Percentiles rank a stretch among this genome's conserved stretches.
Evolutionary conservation across 2,888 invertebrate genomes (phyloP).

Genomic region (Seira sanloemensis): DNA sequence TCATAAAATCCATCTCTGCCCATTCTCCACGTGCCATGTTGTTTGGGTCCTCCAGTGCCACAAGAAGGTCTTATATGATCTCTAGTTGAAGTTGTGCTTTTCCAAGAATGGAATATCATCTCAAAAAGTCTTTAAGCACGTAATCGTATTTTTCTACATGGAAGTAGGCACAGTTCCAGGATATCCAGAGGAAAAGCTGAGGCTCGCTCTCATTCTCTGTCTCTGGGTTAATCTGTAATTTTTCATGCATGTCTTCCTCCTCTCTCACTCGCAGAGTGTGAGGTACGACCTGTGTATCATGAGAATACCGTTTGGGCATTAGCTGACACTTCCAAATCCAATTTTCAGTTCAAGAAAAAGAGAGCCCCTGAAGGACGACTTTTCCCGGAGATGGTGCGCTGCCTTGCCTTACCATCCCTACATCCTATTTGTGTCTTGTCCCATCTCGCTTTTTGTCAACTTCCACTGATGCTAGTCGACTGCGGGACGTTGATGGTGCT

Average conservation of each 20-base stretch:
- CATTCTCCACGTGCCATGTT: too few relatives aligned
- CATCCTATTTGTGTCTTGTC: not conserved
- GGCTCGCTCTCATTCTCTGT: too few relatives aligned
- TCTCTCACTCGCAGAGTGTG: not conserved
- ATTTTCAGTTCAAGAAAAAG: constrained; percentile 47
- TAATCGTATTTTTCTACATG: too few relatives aligned
- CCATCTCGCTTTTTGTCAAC: not conserved
- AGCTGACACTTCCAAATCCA: constrained; percentile 61
- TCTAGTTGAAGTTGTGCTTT: too few relatives aligned
- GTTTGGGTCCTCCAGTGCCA: too few relatives aligned
- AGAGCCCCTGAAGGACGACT: not conserved
- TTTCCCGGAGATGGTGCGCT: not conserved
- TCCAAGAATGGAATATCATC: too few relatives aligned
- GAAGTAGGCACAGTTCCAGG: too few relatives aligned
- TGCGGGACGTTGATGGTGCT: not conserved
- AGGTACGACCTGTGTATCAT: constrained; percentile 17
- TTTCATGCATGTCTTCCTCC: constrained; percentile 32
- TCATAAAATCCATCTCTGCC: too few relatives aligned
- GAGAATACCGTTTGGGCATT: constrained; percentile 42
- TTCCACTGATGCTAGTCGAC: not conserved
- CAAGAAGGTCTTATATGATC: too few relatives aligned
- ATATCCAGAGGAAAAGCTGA: too few relatives aligned
- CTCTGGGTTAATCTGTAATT: constrained; percentile 27
- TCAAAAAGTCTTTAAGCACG: too few relatives aligned
- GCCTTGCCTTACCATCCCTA: not conserved